These are phyloP conservation scores for Homalodisca vitripennis DNA, from an alignment of 1,140 invertebrate species.

Conservation along the genomic window DNA sequence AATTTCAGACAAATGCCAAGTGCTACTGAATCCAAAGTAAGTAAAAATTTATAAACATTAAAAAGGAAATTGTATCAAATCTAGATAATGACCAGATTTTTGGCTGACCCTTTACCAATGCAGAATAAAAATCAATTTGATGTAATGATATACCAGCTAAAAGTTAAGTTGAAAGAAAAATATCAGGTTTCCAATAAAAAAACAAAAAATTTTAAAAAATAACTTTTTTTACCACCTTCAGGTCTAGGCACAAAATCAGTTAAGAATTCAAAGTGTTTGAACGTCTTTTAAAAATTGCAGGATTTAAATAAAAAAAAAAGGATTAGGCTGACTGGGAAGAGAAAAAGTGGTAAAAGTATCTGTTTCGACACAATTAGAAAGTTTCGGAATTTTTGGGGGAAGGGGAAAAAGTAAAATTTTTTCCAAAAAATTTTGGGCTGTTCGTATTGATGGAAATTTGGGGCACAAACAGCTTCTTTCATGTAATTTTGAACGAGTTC, in stretches of 20 bases:
- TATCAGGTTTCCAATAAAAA: background rate
- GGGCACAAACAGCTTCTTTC: conserved; percentile 32
- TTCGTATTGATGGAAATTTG: conserved; percentile 22
- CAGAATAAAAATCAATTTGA: background rate
- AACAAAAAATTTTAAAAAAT: background rate
- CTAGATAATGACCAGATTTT: too few species aligned
- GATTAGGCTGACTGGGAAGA: background rate
- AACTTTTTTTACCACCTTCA: background rate
- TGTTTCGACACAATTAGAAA: conserved; percentile 20
- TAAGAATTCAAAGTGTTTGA: background rate
- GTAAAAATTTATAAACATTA: background rate
- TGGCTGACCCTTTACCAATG: background rate
- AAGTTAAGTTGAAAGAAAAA: background rate
- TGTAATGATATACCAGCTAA: too few species aligned
- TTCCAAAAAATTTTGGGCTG: conserved; percentile 35
- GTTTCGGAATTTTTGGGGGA: conserved; percentile 9
- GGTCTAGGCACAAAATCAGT: background rate
- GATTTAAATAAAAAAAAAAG: background rate
- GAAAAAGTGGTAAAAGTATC: background rate
- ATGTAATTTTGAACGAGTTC: conserved; percentile 31
- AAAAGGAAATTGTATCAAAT: background rate
- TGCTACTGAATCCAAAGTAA: background rate
- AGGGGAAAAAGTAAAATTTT: background rate
- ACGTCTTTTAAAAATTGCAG: background rate
- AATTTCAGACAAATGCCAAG: background rate